Base-by-base conservation (phyloP, 2,113 vertebrate genomes). In the Urocolius indicus region DNA sequence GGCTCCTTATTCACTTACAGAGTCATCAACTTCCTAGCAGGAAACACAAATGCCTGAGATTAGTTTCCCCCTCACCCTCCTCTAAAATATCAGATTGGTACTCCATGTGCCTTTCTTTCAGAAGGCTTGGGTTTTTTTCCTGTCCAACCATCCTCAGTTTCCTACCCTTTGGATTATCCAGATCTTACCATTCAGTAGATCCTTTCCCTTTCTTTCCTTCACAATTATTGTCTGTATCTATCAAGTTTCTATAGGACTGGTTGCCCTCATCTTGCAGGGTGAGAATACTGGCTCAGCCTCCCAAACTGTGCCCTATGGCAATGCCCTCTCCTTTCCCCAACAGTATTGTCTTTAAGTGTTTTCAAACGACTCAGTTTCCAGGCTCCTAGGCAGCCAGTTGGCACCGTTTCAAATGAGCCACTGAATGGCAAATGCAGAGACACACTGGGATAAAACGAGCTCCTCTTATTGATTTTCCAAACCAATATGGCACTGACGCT, bases 391-490 rank as follows among this genome's bases (percentile, higher is more conserved):
- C 94, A 97, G 97, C 96, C 97, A 97, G 92, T 93, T 98, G 98
- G 98, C 97, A 84, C 66, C 32, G 78, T 91, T 97, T 97, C 98
- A 98, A 98, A 98, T 52, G 88, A 98, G 94, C 84, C 87, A 59
- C 95, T 91, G 97, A 97, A 94, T 96, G 97, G 97, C 92, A 97
- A 97, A 97, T 36, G 16, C 89, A 91, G 94, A 98, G 97, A 98
- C 96, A 95, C 97, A 96, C 88, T 62, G 97, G 97, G 97, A 98
- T 97, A 94, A 98, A 98, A 98, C 93, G 97, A 98, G 97, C 97
- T 98, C 89, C 94, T 97, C 97, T 96, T 98, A 98, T 98, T 98
- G 98, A 98, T 98, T 98, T 98, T 97, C 97, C 97, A 98, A 98
- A 98, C 98, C 98, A 98, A 97, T 97, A 98, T 98, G 98, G 98